Percentiles rank a stretch among this genome's conserved stretches.
These are phyloP conservation scores for Rutpela maculata DNA, from an alignment of 2,888 invertebrate genomes.

Conservation along the genomic window DNA sequence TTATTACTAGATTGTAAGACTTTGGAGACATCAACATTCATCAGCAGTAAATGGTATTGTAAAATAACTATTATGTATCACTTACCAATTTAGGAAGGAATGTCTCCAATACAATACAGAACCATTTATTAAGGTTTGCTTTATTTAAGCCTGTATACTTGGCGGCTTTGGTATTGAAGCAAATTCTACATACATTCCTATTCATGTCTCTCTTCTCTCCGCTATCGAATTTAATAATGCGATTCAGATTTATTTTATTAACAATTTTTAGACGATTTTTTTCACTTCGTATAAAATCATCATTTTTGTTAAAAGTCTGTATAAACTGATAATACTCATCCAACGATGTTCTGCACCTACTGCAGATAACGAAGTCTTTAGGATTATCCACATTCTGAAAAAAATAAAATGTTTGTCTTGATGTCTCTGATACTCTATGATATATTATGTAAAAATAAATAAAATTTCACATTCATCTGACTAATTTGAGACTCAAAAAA, in stretches of 20 bases:
- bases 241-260: not conserved
- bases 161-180: not conserved
- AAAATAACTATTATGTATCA: not conserved
- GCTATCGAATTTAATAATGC: not conserved
- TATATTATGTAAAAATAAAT: too few relatives aligned
- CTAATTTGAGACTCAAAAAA: too few relatives aligned
- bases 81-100: constrained; percentile 10
- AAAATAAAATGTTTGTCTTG: not conserved
- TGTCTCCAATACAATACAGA: not conserved
- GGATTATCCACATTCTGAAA: not conserved
- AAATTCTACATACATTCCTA: constrained; percentile 9
- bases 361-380: not conserved
- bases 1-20: too few relatives aligned
- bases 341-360: not conserved
- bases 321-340: not conserved
- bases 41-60: too few relatives aligned
- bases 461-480: too few relatives aligned
- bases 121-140: not conserved
- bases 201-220: not conserved
- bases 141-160: not conserved
- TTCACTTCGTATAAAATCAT: not conserved
- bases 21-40: too few relatives aligned
- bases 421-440: too few relatives aligned
- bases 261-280: not conserved
- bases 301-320: not conserved